Conservation (phyloP, 2,113 vertebrate species). For the Sinocyclocheilus rhinocerous region DNA sequence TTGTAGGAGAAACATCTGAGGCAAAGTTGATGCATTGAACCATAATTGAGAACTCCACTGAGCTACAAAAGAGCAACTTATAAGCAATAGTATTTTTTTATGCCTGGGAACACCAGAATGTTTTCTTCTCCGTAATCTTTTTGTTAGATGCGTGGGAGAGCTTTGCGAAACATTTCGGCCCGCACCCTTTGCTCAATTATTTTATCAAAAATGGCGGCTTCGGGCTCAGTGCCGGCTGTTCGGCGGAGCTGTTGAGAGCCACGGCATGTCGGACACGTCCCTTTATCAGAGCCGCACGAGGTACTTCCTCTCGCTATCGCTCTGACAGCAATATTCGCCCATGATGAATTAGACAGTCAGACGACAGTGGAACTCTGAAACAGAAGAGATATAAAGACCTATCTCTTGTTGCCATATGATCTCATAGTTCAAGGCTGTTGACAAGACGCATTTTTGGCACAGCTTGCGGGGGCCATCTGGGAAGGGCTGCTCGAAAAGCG, state of each 20-base stretch:
- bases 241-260: slow-evolving; percentile 8
- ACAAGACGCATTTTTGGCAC: slow-evolving; percentile 63
- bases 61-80: slow-evolving; percentile 15
- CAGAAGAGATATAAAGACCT: slow-evolving; percentile 50
- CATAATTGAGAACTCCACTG: neutral
- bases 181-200: slow-evolving; percentile 18
- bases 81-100: neutral
- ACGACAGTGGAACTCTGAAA: slow-evolving; percentile 57
- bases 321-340: slow-evolving; percentile 60
- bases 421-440: slow-evolving; percentile 64
- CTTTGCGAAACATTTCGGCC: slow-evolving; percentile 23
- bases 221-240: neutral
- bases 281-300: slow-evolving; percentile 56
- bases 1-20: neutral
- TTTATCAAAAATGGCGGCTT: slow-evolving; percentile 19
- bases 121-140: neutral
- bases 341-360: slow-evolving; percentile 63
- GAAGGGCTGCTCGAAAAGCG: slow-evolving; percentile 52
- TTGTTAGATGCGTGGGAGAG: slow-evolving; percentile 7
- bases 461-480: slow-evolving; percentile 55
- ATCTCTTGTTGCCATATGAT: slow-evolving; percentile 53
- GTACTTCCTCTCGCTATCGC: slow-evolving; percentile 49
- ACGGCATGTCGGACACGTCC: slow-evolving; percentile 41
- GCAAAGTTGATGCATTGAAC: neutral
- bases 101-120: neutral